Evolutionary conservation across 2,888 invertebrate species (phyloP).

Genomic region (Drosophila mettleri): DNA sequence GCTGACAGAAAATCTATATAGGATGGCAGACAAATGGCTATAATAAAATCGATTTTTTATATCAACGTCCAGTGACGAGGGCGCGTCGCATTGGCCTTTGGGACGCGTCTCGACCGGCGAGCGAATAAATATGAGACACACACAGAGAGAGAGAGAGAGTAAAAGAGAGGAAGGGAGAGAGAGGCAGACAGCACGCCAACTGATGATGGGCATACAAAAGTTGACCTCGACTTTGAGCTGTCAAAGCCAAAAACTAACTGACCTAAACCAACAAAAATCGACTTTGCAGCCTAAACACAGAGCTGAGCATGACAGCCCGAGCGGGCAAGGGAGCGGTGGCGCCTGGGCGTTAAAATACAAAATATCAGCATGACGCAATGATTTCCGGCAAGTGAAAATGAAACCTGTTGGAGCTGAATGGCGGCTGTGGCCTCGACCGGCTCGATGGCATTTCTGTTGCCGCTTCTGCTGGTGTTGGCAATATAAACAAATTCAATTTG

Average conservation of each 20-base stretch:
- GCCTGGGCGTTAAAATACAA: conserved; percentile 81
- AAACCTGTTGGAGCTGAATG: conserved; percentile 74
- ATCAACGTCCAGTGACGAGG: conserved; percentile 70
- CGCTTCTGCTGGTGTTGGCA: conserved; percentile 60
- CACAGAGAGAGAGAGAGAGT: neutral
- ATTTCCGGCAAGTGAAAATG: conserved; percentile 81
- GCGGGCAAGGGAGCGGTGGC: conserved; percentile 1
- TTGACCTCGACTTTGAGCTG: conserved; percentile 84
- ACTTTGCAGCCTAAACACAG: conserved; percentile 73
- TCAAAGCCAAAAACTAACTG: conserved; percentile 83
- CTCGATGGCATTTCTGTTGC: conserved; percentile 21
- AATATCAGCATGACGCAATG: conserved; percentile 84
- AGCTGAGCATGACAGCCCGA: conserved; percentile 65
- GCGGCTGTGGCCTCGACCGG: conserved; percentile 34
- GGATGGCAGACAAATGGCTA: conserved; percentile 61
- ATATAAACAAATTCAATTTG: conserved; percentile 84
- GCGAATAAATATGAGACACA: conserved; percentile 63
- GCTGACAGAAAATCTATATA: conserved; percentile 77
- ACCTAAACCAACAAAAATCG: conserved; percentile 82
- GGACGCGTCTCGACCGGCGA: conserved; percentile 62
- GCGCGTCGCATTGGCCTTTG: conserved; percentile 59
- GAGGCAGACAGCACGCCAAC: conserved; percentile 38
- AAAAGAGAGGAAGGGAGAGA: too few relatives aligned
- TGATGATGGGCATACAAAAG: conserved; percentile 79
- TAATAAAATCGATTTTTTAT: conserved; percentile 80